These are phyloP conservation scores for Clusia tigrina DNA, from an alignment of 2,888 invertebrate species.

Conservation along the genomic window DNA sequence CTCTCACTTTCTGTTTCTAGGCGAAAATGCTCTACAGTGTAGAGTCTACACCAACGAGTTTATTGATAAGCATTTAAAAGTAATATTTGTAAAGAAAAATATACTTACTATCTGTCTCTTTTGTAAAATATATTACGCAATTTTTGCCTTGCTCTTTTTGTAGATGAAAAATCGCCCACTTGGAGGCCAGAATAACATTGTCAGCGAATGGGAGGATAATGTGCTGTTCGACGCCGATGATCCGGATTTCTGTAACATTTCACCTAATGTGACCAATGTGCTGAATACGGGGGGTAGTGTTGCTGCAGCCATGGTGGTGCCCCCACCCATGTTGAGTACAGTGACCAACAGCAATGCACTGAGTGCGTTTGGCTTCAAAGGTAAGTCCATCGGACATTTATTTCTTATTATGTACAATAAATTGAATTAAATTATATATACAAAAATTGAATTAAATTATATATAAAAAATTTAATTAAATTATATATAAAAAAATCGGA, in stretches of 20 bases:
- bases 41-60: neutral
- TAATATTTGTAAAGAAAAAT: too few relatives aligned
- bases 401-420: too few relatives aligned
- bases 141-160: constrained; percentile 30
- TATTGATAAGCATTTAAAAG: neutral
- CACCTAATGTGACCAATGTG: constrained; percentile 40
- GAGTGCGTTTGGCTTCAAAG: constrained; percentile 50
- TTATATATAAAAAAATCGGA: too few relatives aligned
- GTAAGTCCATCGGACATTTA: too few relatives aligned
- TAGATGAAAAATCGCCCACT: constrained; percentile 58
- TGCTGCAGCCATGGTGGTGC: constrained; percentile 23
- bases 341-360: constrained; percentile 38
- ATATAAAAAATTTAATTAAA: too few relatives aligned
- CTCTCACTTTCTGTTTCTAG: neutral
- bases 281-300: constrained; percentile 40
- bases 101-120: too few relatives aligned
- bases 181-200: constrained; percentile 39
- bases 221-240: constrained; percentile 62
- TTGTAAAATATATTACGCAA: neutral
- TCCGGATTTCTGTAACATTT: constrained; percentile 60
- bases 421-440: too few relatives aligned
- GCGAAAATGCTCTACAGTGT: neutral
- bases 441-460: too few relatives aligned
- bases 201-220: constrained; percentile 63
- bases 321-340: constrained; percentile 33